Conservation (phyloP, 2,113 vertebrate genomes). For the Gnathonemus echidnorhynchus region DNA sequence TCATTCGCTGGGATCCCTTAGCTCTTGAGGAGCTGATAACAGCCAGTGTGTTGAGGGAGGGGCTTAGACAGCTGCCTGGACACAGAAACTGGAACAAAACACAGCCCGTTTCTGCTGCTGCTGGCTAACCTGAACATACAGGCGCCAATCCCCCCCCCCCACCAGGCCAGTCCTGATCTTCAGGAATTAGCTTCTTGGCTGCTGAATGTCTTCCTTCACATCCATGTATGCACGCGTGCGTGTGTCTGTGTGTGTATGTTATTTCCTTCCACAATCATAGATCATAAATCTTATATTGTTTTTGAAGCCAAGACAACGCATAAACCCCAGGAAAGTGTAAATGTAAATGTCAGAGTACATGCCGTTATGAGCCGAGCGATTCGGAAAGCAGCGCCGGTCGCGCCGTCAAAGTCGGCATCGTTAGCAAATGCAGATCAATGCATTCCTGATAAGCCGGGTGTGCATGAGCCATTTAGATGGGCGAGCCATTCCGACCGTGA, state of each 20-base stretch:
- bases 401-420: neutral
- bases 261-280: neutral
- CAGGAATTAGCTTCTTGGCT: neutral
- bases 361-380: neutral
- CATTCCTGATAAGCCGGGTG: neutral
- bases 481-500: neutral
- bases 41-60: neutral
- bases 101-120: neutral
- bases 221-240: too few species aligned
- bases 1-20: neutral
- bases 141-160: neutral
- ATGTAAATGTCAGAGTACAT: conserved; percentile 5
- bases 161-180: neutral
- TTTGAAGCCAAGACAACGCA: neutral
- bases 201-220: neutral
- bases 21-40: neutral
- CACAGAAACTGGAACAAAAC: neutral
- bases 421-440: neutral
- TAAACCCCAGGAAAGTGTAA: conserved; percentile 7
- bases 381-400: neutral
- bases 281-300: conserved; percentile 1
- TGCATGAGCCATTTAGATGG: neutral
- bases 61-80: neutral
- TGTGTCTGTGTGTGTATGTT: neutral
- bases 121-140: neutral